phyloP scores from a whole-genome alignment of 1,140 invertebrate genomes.

The Spodoptera litura region DNA sequence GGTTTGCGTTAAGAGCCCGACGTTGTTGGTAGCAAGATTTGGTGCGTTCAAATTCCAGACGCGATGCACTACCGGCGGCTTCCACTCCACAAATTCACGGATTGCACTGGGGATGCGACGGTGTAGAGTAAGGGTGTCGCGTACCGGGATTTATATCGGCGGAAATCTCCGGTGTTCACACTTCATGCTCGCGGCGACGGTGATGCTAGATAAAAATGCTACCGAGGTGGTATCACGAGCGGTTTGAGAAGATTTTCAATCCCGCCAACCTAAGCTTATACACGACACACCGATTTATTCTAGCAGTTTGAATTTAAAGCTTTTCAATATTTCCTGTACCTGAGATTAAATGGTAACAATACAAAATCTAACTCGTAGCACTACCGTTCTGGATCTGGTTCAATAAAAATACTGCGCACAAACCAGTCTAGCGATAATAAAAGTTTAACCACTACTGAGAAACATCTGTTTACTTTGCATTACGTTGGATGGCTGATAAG shows the following conservation, averaged over 20 bases:
- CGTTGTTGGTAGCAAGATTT: slow-evolving; percentile 34
- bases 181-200: slow-evolving; percentile 60
- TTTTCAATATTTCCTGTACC: neutral
- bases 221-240: slow-evolving; percentile 50
- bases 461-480: slow-evolving; percentile 43
- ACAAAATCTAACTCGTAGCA: slow-evolving; percentile 17
- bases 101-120: slow-evolving; percentile 64
- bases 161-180: slow-evolving; percentile 73
- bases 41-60: slow-evolving; percentile 41
- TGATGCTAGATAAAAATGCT: slow-evolving; percentile 63
- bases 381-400: neutral
- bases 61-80: slow-evolving; percentile 64
- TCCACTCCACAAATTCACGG: slow-evolving; percentile 70
- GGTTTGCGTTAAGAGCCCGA: slow-evolving; percentile 21
- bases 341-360: slow-evolving; percentile 35
- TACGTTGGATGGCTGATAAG: slow-evolving; percentile 55
- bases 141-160: slow-evolving; percentile 72
- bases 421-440: slow-evolving; percentile 24
- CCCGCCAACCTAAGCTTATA: slow-evolving; percentile 49
- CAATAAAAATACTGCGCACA: slow-evolving; percentile 20
- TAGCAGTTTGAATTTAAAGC: slow-evolving; percentile 46
- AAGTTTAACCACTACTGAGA: slow-evolving; percentile 21
- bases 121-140: slow-evolving; percentile 69
- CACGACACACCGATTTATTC: slow-evolving; percentile 42
- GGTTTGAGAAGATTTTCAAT: slow-evolving; percentile 57